Evolutionary conservation across 2,888 invertebrate species (phyloP).

Genomic region (Melinaea menophilus): DNA sequence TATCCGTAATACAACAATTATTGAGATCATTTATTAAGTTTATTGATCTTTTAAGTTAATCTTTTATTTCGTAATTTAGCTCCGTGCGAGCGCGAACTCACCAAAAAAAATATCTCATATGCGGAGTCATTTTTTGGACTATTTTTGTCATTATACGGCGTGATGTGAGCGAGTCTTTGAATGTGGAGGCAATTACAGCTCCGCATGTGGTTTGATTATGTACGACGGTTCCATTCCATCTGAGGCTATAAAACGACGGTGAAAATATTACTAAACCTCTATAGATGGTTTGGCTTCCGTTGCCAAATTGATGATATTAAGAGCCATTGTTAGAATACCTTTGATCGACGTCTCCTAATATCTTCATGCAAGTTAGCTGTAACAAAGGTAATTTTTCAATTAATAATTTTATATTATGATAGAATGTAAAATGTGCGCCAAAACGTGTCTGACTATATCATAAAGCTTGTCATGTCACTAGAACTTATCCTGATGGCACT

Average conservation of each 20-base stretch:
- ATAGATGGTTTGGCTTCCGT: slow-evolving; percentile 69
- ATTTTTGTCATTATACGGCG: slow-evolving; percentile 78
- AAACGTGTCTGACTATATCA: slow-evolving; percentile 25
- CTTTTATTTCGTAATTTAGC: slow-evolving; percentile 79
- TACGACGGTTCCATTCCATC: slow-evolving; percentile 67
- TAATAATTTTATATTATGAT: background rate
- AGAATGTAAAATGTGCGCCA: slow-evolving; percentile 26
- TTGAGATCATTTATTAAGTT: slow-evolving; percentile 79
- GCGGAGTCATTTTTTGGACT: slow-evolving; percentile 75
- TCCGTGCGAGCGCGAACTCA: slow-evolving; percentile 72
- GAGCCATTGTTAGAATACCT: slow-evolving; percentile 61
- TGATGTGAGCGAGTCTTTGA: slow-evolving; percentile 76
- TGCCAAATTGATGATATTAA: slow-evolving; percentile 70
- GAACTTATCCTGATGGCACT: slow-evolving; percentile 39
- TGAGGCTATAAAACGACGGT: slow-evolving; percentile 61
- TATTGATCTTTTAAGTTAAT: slow-evolving; percentile 79
- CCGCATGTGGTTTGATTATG: slow-evolving; percentile 78
- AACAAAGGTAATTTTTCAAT: background rate
- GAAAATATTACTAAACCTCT: slow-evolving; percentile 70
- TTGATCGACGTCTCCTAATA: slow-evolving; percentile 34
- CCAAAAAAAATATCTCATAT: slow-evolving; percentile 74
- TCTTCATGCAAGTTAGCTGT: slow-evolving; percentile 36
- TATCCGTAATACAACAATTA: slow-evolving; percentile 78
- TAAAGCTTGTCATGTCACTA: slow-evolving; percentile 37
- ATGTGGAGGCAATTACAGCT: slow-evolving; percentile 76